Conservation (phyloP, 2,797 vertebrate species). For the Arctocebus calabarensis region DNA sequence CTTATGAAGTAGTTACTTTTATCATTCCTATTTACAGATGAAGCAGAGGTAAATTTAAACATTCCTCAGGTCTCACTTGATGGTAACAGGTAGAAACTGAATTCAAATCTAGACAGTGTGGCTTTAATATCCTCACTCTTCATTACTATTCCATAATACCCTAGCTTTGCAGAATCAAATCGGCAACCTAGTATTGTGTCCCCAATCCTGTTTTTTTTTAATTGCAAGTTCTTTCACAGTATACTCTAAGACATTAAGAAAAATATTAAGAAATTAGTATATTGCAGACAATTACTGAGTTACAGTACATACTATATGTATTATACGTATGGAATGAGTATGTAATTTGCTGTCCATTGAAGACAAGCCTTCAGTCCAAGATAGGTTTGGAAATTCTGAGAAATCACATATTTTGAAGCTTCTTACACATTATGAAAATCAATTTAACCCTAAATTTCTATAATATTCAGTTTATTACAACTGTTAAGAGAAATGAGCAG, state of each 20-base stretch:
- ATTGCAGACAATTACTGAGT: not conserved
- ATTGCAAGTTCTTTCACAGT: not conserved
- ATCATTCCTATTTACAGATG: not conserved
- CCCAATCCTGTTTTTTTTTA: not conserved
- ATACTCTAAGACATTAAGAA: conserved; percentile 27
- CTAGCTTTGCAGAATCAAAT: conserved; percentile 8
- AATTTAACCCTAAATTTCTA: conserved; percentile 18
- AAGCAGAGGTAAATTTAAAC: not conserved
- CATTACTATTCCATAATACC: not conserved
- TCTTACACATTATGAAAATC: conserved; percentile 23
- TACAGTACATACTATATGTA: not conserved
- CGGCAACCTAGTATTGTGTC: not conserved
- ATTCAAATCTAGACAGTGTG: not conserved
- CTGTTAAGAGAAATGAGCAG: conserved; percentile 20
- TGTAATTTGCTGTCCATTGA: too few relatives aligned
- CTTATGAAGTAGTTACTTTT: not conserved
- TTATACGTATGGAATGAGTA: too few relatives aligned
- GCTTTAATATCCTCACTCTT: not conserved
- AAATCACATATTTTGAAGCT: conserved; percentile 20
- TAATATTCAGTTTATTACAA: conserved; percentile 14
- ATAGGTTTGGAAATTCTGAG: not conserved
- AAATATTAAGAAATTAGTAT: conserved; percentile 2
- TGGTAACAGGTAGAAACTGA: not conserved
- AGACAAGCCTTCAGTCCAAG: not conserved
- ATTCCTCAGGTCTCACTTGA: not conserved